Evolutionary conservation across 2,888 invertebrate genomes (phyloP).

Genomic region (Germaria angustata): DNA sequence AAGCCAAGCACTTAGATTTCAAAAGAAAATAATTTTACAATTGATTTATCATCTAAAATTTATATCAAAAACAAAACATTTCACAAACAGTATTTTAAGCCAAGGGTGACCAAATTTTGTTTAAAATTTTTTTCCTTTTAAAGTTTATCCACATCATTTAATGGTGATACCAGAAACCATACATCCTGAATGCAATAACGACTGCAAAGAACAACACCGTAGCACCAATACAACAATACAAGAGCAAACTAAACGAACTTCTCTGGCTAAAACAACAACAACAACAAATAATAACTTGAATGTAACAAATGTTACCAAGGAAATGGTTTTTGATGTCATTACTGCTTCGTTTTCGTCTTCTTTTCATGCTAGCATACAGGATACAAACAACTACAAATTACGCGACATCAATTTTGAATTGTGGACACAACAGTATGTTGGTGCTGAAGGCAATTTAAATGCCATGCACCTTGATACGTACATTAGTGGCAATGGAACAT

Average conservation of each 20-base stretch:
- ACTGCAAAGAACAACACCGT: slow-evolving; percentile 18
- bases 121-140: not conserved
- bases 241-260: slow-evolving; percentile 55
- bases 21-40: not conserved
- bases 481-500: slow-evolving; percentile 74
- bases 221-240: slow-evolving; percentile 20
- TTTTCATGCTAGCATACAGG: slow-evolving; percentile 17
- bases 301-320: slow-evolving; percentile 41
- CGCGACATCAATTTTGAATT: slow-evolving; percentile 76
- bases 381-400: slow-evolving; percentile 43
- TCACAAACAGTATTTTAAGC: not conserved
- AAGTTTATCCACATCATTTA: slow-evolving; percentile 79
- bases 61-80: not conserved
- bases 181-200: slow-evolving; percentile 50
- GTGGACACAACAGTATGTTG: slow-evolving; percentile 79
- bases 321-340: slow-evolving; percentile 12
- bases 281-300: slow-evolving; percentile 47
- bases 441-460: slow-evolving; percentile 76
- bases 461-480: slow-evolving; percentile 76
- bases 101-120: not conserved
- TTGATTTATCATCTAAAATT: not conserved
- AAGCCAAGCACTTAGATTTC: too few species aligned
- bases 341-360: slow-evolving; percentile 6
- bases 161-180: slow-evolving; percentile 73
- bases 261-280: slow-evolving; percentile 16